phyloP scores from a whole-genome alignment of 2,888 invertebrate species.

The Eupelmus urozonus region DNA sequence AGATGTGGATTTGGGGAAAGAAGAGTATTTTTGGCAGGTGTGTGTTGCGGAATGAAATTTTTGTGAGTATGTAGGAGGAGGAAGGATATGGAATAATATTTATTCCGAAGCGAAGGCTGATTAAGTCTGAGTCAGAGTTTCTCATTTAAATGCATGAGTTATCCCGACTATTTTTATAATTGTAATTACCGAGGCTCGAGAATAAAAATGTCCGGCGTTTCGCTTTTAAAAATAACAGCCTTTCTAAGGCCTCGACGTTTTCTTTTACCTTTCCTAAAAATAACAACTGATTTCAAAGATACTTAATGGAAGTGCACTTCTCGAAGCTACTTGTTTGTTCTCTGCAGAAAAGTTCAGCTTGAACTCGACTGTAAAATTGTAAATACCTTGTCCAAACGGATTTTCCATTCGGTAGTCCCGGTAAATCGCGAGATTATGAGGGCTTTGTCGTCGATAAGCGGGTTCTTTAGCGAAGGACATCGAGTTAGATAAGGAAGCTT shows the following conservation, averaged over 20 bases:
- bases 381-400: not conserved
- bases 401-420: not conserved
- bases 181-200: not conserved
- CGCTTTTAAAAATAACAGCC: not conserved
- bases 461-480: constrained; percentile 14
- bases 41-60: too few relatives aligned
- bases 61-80: not conserved
- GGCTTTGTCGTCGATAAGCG: constrained; percentile 29
- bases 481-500: constrained; percentile 19
- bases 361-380: not conserved
- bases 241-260: not conserved
- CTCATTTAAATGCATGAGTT: constrained; percentile 37
- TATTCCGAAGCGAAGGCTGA: not conserved
- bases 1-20: not conserved
- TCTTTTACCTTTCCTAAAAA: not conserved
- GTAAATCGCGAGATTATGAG: constrained; percentile 18
- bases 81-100: not conserved
- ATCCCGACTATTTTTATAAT: constrained; percentile 27
- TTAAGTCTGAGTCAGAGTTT: constrained; percentile 18
- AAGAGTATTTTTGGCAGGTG: not conserved
- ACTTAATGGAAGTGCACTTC: not conserved
- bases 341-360: not conserved
- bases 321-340: not conserved
- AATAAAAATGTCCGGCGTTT: not conserved
- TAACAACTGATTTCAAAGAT: not conserved